phyloP scores from a whole-genome alignment of 2,797 vertebrate genomes.

The Philypnodon macrostomus region DNA sequence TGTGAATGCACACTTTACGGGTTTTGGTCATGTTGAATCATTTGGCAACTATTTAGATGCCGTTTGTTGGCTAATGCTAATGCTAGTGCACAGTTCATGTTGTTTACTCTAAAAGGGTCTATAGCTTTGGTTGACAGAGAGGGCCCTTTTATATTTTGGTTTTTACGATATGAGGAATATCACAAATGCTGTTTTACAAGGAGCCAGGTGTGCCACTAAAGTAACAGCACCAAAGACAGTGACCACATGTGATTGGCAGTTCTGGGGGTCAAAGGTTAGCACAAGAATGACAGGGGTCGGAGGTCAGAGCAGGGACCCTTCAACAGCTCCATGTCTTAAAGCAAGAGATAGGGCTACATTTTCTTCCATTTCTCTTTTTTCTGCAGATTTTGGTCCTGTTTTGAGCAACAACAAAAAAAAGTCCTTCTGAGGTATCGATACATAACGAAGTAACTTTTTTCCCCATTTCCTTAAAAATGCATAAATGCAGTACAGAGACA shows the following conservation, averaged over 20 bases:
- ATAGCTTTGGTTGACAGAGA: slow-evolving; percentile 74
- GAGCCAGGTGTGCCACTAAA: slow-evolving; percentile 48
- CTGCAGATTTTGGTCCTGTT: slow-evolving; percentile 85
- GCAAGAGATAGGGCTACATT: slow-evolving; percentile 81
- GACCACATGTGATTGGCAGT: slow-evolving; percentile 72
- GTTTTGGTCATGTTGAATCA: too few relatives aligned
- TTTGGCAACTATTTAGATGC: too few relatives aligned
- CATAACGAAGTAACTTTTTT: slow-evolving; percentile 79
- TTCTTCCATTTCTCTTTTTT: slow-evolving; percentile 69
- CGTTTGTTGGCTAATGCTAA: not conserved
- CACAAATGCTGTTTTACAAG: slow-evolving; percentile 54
- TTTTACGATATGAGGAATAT: slow-evolving; percentile 57
- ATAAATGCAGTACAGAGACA: slow-evolving; percentile 87
- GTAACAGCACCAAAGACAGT: slow-evolving; percentile 27
- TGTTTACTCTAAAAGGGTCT: not conserved
- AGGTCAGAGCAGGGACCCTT: slow-evolving; percentile 69
- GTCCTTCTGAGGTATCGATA: slow-evolving; percentile 86
- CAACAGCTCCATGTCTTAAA: slow-evolving; percentile 72
- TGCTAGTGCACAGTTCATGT: not conserved
- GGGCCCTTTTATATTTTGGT: slow-evolving; percentile 67
- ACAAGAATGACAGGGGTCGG: slow-evolving; percentile 71
- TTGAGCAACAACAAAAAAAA: slow-evolving; percentile 77
- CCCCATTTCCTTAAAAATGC: slow-evolving; percentile 83
- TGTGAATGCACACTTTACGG: too few relatives aligned
- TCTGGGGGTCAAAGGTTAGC: slow-evolving; percentile 69